Evolutionary conservation across 2,113 vertebrate species (phyloP).

Genomic region (Salvelinus fontinalis): DNA sequence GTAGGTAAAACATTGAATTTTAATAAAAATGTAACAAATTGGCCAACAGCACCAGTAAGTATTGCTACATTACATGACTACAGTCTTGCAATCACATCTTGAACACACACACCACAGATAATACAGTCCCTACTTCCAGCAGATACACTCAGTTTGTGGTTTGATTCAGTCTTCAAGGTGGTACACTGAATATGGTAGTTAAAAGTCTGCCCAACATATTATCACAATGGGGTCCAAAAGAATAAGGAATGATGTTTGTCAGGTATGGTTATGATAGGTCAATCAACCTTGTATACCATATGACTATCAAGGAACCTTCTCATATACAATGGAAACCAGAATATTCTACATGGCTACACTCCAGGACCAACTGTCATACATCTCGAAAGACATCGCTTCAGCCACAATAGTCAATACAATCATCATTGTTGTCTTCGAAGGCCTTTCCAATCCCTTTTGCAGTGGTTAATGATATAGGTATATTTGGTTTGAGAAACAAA

Average conservation of each 20-base stretch:
- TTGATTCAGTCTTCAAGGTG: neutral
- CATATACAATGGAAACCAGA: neutral
- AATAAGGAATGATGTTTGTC: neutral
- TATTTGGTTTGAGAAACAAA: constrained; percentile 10
- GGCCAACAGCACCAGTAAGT: constrained; percentile 3
- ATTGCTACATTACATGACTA: constrained; percentile 15
- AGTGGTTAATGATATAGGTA: neutral
- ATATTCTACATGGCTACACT: neutral
- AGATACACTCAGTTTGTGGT: neutral
- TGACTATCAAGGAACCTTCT: neutral
- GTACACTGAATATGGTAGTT: neutral
- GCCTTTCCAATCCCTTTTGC: neutral
- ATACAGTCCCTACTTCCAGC: neutral
- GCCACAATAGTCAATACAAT: constrained; percentile 2
- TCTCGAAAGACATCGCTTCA: neutral
- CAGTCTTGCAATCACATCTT: constrained; percentile 5
- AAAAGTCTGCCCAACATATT: neutral
- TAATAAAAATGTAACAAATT: constrained; percentile 15
- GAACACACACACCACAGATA: neutral
- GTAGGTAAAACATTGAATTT: constrained; percentile 8
- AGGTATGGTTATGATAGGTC: neutral
- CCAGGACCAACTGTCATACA: neutral
- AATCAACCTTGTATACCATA: too few species aligned
- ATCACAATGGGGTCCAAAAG: neutral
- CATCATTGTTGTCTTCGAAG: neutral